Conservation (phyloP, 2,113 vertebrate genomes). For the Alaudala cheleensis region DNA sequence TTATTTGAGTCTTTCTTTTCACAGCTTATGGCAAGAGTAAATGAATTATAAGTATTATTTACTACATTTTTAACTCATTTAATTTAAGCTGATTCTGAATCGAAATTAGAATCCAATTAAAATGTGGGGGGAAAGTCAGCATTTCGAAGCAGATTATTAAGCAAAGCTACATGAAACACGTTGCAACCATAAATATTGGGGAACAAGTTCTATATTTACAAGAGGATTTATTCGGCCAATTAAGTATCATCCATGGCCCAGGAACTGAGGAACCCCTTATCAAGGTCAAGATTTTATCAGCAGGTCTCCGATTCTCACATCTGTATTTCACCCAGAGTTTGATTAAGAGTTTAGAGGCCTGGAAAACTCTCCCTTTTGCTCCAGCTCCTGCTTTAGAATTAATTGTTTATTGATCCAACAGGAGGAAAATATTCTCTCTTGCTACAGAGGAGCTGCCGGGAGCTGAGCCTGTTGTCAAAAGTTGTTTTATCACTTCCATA, state of each 20-base stretch:
- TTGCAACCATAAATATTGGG: not conserved
- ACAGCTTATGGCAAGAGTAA: not conserved
- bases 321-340: conserved; percentile 9
- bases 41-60: conserved; percentile 30
- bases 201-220: conserved; percentile 10
- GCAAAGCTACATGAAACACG: not conserved
- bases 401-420: conserved; percentile 63
- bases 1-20: not conserved
- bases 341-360: conserved; percentile 49
- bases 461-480: conserved; percentile 29
- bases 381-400: conserved; percentile 29
- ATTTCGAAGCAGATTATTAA: conserved; percentile 39
- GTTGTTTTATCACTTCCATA: conserved; percentile 53
- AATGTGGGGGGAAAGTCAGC: not conserved
- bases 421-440: conserved; percentile 28
- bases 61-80: conserved; percentile 9
- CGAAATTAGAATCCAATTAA: conserved; percentile 50
- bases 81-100: conserved; percentile 19
- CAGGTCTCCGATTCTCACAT: not conserved
- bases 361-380: conserved; percentile 44
- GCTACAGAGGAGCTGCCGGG: not conserved
- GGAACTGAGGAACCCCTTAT: not conserved
- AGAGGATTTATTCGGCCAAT: not conserved
- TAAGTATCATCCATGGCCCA: not conserved
- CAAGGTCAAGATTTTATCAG: conserved; percentile 53